phyloP scores from a whole-genome alignment of 2,113 vertebrate genomes.

The Cettia cetti region DNA sequence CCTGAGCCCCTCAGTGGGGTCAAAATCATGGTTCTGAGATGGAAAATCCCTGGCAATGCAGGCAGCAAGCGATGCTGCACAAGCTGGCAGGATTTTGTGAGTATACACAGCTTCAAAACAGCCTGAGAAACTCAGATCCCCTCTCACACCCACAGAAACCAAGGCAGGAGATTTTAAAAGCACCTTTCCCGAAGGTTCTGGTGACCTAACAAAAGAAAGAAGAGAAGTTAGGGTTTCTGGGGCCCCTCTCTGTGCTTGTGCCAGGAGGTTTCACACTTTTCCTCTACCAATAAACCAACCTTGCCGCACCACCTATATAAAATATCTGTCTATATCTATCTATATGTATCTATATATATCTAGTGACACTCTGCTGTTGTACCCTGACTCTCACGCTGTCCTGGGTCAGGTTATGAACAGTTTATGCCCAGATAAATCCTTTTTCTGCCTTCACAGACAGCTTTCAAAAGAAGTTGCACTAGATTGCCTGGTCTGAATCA shows the following conservation, averaged over 20 bases:
- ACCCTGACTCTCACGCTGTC: accelerated
- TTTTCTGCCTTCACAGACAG: not conserved
- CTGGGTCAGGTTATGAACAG: not conserved
- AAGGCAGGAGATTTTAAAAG: not conserved
- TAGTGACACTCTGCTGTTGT: not conserved
- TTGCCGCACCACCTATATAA: not conserved
- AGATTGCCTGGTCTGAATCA: not conserved
- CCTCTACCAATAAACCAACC: not conserved
- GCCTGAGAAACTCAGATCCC: not conserved
- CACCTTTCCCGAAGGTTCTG: not conserved
- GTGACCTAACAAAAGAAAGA: not conserved
- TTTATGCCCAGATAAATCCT: not conserved
- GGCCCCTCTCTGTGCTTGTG: not conserved
- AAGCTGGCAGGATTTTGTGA: accelerated
- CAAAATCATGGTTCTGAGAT: not conserved
- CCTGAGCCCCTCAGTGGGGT: accelerated
- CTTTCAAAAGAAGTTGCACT: not conserved
- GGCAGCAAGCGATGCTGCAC: not conserved
- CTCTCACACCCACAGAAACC: not conserved
- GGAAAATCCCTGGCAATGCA: not conserved
- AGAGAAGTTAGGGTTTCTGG: not conserved
- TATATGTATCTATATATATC: too few species aligned
- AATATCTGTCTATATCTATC: not conserved
- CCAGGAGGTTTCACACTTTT: not conserved
- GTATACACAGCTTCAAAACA: not conserved